Evolutionary conservation across 2,888 invertebrate species (phyloP).

Genomic region (Tenthredo amoena): DNA sequence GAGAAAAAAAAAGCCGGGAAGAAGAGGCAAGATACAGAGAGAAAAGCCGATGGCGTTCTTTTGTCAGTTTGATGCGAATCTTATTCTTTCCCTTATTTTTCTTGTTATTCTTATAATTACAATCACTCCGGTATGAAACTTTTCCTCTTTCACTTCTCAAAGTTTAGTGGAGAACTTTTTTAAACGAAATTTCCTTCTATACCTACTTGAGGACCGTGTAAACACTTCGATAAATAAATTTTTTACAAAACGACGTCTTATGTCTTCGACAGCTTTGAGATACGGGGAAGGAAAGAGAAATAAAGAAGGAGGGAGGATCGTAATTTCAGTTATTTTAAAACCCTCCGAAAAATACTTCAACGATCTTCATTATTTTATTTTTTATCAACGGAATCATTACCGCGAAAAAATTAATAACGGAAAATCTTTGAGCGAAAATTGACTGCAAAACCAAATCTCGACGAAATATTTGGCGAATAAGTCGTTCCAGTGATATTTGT

Average conservation of each 20-base stretch:
- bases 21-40: too few species aligned
- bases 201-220: neutral
- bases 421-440: too few species aligned
- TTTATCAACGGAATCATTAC: neutral
- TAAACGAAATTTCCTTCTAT: conserved; percentile 16
- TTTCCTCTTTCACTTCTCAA: conserved; percentile 14
- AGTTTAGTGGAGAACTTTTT: neutral
- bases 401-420: too few species aligned
- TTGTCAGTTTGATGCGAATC: conserved; percentile 34
- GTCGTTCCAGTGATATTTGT: too few species aligned
- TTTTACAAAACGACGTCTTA: neutral
- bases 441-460: too few species aligned
- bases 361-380: neutral
- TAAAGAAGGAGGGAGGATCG: neutral
- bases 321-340: neutral
- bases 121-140: conserved; percentile 10
- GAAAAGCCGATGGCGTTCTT: conserved; percentile 21
- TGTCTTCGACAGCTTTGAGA: neutral
- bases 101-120: conserved; percentile 16
- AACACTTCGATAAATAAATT: conserved; percentile 11
- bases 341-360: neutral
- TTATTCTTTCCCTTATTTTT: neutral
- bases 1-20: neutral
- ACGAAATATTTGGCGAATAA: too few species aligned
- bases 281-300: neutral